Evolutionary conservation across 2,797 vertebrate species (phyloP).

Genomic region (Nyctibius grandis): DNA sequence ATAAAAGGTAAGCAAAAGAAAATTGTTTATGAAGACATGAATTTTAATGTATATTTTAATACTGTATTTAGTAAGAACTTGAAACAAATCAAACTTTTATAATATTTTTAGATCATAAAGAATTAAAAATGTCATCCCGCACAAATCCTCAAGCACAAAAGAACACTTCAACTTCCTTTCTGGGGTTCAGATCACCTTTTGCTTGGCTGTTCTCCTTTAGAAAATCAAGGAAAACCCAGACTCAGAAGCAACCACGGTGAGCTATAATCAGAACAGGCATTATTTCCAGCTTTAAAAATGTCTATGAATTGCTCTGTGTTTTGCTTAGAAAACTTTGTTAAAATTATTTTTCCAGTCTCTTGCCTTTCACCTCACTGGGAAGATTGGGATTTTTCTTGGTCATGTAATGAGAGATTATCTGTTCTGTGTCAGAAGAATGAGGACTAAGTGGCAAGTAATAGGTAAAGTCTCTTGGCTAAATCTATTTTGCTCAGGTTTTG

Average conservation of each 20-base stretch:
- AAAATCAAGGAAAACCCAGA: conserved; percentile 66
- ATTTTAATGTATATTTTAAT: not conserved
- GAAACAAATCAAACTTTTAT: not conserved
- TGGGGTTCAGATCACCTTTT: conserved; percentile 73
- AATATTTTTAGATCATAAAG: conserved; percentile 63
- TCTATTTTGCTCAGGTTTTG: not conserved
- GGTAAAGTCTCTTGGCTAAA: not conserved
- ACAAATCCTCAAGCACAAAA: conserved; percentile 56
- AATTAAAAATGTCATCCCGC: conserved; percentile 63
- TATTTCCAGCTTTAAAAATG: not conserved
- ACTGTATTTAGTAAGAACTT: not conserved
- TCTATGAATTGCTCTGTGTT: not conserved
- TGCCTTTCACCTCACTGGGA: not conserved
- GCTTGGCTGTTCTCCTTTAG: conserved; percentile 77
- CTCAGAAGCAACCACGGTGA: conserved; percentile 65
- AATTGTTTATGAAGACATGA: not conserved
- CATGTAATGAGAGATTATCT: not conserved
- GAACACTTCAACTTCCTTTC: conserved; percentile 49
- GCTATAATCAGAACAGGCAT: not conserved
- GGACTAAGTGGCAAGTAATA: not conserved
- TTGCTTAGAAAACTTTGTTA: not conserved
- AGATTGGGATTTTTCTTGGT: not conserved
- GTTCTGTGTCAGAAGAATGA: not conserved
- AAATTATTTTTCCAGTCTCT: not conserved
- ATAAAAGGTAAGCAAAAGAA: conserved; percentile 2